Base-by-base conservation (phyloP, 2,888 invertebrate species). In the Chrysodeixis includens region DNA sequence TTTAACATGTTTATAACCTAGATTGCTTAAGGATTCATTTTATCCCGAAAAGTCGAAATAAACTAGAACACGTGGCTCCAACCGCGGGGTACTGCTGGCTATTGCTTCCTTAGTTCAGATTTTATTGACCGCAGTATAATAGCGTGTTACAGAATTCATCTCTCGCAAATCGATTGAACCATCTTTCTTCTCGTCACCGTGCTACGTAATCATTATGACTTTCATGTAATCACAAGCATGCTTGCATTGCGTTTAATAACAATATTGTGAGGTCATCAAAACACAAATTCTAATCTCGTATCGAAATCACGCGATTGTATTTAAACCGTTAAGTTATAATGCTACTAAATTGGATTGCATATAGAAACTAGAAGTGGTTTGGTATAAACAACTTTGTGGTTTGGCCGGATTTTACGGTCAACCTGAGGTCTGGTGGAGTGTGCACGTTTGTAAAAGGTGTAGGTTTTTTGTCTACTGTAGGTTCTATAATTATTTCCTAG, bases 201-300 rank as follows among this genome's bases (percentile, higher is more conserved):
- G 55, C 10, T n/a, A 40, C 62, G 8, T 46, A 63, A 32, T 40
- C 16, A 35, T 7, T 16, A 51, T 62, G 60, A 61, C 32, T 54
- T 40, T n/a, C 40, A n/a, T 40, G n/a, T 40, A 40, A 56, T 53
- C 20, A 14, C 56, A 18, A 60, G 55, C 51, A 54, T 56, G 49
- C 55, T 49, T 40, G 40, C 32, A 61, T 69, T 66, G 57, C 63
- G 26, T 52, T 60, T 59, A 76, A 51, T 63, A 49, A 64, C 66
- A 69, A 71, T 62, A 62, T 26, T 40, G 68, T 78, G 66, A 75
- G 72, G 69, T 72, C 66, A 71, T 32, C 56, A 62, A 32, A 74
- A 61, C 55, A 53, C 18, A 14, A 65, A 64, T 57, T 66, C 51
- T 57, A 46, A 49, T 26, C 51, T 30, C 59, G 52, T 57, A 64